Conservation (phyloP, 2,797 vertebrate species). For the Tangara arthus region DNA sequence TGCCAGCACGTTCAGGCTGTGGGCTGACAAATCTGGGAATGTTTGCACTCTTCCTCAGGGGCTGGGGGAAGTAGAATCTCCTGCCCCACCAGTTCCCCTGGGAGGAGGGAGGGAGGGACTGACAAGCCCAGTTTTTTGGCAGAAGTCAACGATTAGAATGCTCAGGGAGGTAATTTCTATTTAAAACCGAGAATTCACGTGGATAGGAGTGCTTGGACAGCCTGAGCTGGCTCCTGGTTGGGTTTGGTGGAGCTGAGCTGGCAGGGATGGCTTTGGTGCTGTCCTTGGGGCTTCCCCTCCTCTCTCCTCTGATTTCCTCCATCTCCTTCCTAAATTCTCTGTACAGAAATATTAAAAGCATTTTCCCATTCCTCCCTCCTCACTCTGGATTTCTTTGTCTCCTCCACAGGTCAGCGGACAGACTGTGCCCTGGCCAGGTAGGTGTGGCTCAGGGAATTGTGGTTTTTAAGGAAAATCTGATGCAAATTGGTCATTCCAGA, state of each 20-base stretch:
- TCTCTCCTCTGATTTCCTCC: neutral
- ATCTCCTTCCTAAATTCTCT: neutral
- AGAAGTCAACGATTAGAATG: neutral
- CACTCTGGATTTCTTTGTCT: neutral
- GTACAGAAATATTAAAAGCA: neutral
- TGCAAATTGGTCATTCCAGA: neutral
- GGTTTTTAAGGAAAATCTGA: neutral
- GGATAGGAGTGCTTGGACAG: neutral
- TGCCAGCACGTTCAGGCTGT: conserved; percentile 3
- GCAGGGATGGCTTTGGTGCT: neutral
- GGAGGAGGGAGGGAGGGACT: neutral
- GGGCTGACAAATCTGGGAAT: conserved; percentile 21
- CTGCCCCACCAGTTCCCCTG: neutral
- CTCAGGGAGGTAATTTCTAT: neutral
- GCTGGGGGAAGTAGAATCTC: neutral
- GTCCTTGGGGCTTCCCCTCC: neutral
- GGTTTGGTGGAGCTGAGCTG: neutral
- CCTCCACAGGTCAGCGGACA: conserved; percentile 87
- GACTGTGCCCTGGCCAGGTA: conserved; percentile 96
- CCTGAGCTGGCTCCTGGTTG: neutral
- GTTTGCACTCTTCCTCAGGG: conserved; percentile 1
- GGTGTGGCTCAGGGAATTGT: conserved; percentile 64
- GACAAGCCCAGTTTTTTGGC: conserved; percentile 22
- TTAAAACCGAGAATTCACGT: neutral
- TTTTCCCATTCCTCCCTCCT: neutral